Base-by-base conservation (phyloP, 92 coral and sea anemone species). In the Zoanthus solanderi region DNA sequence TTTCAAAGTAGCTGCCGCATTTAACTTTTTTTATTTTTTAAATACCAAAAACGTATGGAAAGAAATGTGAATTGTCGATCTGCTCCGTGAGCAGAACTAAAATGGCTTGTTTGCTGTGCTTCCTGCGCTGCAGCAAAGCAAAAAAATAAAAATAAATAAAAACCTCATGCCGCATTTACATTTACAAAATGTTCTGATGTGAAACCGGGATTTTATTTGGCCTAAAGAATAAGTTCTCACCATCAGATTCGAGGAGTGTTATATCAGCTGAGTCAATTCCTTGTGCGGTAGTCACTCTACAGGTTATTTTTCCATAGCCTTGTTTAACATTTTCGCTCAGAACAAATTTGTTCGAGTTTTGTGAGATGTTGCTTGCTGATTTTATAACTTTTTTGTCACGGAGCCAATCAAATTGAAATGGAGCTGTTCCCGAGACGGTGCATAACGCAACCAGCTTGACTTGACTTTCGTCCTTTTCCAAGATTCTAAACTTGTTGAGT, bases 371-470 rank as follows among this genome's bases (percentile, higher is more conserved):
- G 7, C 12, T 11, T 6, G 17, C 58, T 66, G 61, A 42, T 50
- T 46, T 50, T 14, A 63, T 3, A 10, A 28, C 2, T 23, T 63
- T 29, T 1, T 14, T 66, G 3, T 65, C 71, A 4, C 1, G 61
- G 53, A 44, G 8, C 85, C 85, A 81, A 18, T 71, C 46, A 52
- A 81, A 66, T 9, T 73, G 65, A 16, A 81, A 28, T 18, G 85
- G 85, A 23, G 23, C 10, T 1, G 9, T 46, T 45, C 85, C 85
- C 1, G 75, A 63, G 75, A 48, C 44, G n/a, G 85, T 81, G 15
- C 85, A 81, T 6, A 66, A 13, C 29, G 46, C 58, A 46, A 81
- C 85, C 75, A 81, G 6, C 42, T 81, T 15, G 58, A 81, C 56
- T 29, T 30, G 10, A n/a, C 4, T 45, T 11, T 76, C 23, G 6